A percentile compares a stretch with the other conserved stretches of the same genome.
phyloP scores from a whole-genome alignment of 2,113 vertebrate genomes.

The Bambusicola thoracicus region DNA sequence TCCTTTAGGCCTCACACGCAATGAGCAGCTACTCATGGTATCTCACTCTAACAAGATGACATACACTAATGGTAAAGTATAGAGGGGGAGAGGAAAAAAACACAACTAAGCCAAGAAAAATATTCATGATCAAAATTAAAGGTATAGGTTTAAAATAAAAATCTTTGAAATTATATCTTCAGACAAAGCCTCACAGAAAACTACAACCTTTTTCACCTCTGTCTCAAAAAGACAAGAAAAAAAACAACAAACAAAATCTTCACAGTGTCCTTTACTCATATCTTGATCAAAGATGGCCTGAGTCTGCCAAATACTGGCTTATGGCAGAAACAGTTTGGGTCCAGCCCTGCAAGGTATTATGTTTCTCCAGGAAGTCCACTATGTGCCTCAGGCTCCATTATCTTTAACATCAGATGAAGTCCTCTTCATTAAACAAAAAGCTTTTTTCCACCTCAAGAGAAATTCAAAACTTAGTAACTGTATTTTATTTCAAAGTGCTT shows the following conservation, averaged over 20 bases:
- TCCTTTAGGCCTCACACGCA: conserved; percentile 24
- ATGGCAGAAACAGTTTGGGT: neutral
- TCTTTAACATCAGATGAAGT: neutral
- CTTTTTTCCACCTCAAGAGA: neutral
- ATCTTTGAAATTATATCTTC: neutral
- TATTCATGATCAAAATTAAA: neutral
- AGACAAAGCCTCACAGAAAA: neutral
- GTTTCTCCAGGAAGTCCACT: neutral
- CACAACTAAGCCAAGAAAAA: neutral
- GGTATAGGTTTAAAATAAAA: neutral
- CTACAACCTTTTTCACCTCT: neutral
- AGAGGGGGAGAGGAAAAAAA: no score
- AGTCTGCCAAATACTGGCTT: neutral
- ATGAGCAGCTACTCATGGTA: neutral
- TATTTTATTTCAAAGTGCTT: neutral
- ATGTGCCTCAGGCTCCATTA: neutral
- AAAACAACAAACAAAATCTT: neutral
- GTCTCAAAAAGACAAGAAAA: neutral
- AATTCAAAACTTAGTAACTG: neutral
- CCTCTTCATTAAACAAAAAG: neutral
- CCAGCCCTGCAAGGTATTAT: neutral
- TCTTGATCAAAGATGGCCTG: neutral
- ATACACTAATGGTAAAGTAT: neutral
- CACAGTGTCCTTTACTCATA: neutral
- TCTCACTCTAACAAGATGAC: neutral